Evolutionary conservation across 2,888 invertebrate species (phyloP), one percentile per base, ranked within the genome.

Genomic region (Uloborus plumipes): DNA sequence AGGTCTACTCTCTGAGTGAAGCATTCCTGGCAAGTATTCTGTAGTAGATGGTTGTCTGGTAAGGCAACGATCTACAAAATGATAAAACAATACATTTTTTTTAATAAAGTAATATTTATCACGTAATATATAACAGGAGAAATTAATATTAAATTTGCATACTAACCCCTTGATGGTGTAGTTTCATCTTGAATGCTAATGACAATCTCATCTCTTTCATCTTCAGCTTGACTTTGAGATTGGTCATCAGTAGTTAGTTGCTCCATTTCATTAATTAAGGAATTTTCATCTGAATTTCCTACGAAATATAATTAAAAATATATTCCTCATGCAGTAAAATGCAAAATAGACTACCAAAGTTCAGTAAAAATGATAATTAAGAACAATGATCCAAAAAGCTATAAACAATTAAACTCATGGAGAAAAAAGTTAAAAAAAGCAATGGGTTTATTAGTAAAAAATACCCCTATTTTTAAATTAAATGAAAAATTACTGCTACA

Each of bases 1-100:
- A 0, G 92, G 89, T 0, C 95, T 95, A 72, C 95, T 94, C 86
- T 91, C 92, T 0, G 93, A 91, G 88, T 97, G 96, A 71, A 97
- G 91, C 95, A 98, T 96, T 73, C 95, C 95, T 0, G 96, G 95
- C 50, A 97, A 91, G 90, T 96, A 97, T 89, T 97, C 96, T 0
- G 95, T 95, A 0, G 95, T 96, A 1, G 94, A 87, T 18, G 85
- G 85, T 70, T 86, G 86, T n/a, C 85, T 71, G 49, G 80, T 83
- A n/a, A 83, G 62, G 59, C 58, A 50, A 55, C 53, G 66, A 15
- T 83, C 83, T 83, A 20, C 13, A 65, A 72, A 14, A 59, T 53
- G 2, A 53, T 14, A 18, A 53, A 39, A 59, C 7, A 59, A 59
- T 59, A 59, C 18, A 55, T 15, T n/a, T 9, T 53, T 6, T n/a